Conservation (phyloP, 2,113 vertebrate genomes). For the Salvelinus sp. region DNA sequence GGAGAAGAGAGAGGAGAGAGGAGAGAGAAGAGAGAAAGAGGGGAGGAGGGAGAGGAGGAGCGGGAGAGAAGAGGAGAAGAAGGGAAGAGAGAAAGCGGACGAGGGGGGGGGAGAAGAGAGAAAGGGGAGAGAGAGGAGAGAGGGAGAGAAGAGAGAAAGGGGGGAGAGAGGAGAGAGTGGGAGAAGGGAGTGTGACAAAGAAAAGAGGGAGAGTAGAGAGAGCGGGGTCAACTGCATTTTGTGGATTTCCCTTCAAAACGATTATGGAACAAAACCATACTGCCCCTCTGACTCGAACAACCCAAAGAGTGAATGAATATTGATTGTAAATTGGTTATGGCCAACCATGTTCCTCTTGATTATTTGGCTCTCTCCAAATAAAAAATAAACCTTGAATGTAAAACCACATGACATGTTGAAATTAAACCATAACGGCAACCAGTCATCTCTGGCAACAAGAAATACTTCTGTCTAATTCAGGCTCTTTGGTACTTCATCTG, state of each 20-base stretch:
- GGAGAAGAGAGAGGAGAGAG: not conserved
- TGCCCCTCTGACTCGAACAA: constrained; percentile 32
- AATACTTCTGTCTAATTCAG: constrained; percentile 14
- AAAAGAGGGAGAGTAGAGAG: constrained; percentile 5
- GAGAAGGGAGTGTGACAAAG: not conserved
- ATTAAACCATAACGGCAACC: constrained; percentile 15
- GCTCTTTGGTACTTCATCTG: constrained; percentile 4
- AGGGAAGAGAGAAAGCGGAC: constrained; percentile 7
- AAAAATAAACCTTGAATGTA: constrained; percentile 52
- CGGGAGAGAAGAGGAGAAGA: too few relatives aligned
- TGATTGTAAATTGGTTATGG: constrained; percentile 48
- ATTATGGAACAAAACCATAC: constrained; percentile 33
- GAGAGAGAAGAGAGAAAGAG: not conserved
- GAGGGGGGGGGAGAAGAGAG: not conserved
- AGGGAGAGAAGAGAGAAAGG: constrained; percentile 11
- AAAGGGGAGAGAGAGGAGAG: constrained; percentile 7
- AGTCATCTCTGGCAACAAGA: not conserved
- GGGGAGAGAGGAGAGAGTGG: constrained; percentile 15
- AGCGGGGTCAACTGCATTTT: constrained; percentile 14
- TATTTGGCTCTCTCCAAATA: constrained; percentile 44
- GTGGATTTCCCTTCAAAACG: constrained; percentile 32
- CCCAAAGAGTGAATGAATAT: constrained; percentile 36
- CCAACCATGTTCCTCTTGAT: constrained; percentile 36
- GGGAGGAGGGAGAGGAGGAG: constrained; percentile 5
- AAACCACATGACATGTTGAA: constrained; percentile 58